A percentile compares a stretch with the other conserved stretches of the same genome.
These are phyloP conservation scores for Andrena bucephala DNA, from an alignment of 2,888 invertebrate species.

Conservation along the genomic window DNA sequence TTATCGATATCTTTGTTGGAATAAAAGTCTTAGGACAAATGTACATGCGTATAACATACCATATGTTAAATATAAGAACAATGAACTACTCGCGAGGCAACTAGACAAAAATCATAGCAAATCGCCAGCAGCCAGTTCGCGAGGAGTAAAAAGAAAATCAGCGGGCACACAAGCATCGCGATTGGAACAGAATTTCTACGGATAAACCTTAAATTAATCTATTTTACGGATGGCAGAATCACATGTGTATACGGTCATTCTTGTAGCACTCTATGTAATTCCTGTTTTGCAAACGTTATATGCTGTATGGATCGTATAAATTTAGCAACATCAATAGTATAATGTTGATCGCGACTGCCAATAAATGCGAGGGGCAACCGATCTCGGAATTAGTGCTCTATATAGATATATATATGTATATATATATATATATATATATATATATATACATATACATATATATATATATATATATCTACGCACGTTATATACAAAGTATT, in stretches of 20 bases:
- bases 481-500: conserved; percentile 39
- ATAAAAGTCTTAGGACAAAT: background rate
- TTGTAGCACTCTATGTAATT: conserved; percentile 41
- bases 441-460: too few relatives aligned
- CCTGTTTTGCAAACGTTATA: conserved; percentile 58
- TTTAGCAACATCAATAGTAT: conserved; percentile 64
- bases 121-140: conserved; percentile 5
- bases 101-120: conserved; percentile 2
- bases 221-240: conserved; percentile 51
- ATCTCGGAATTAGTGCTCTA: conserved; percentile 57
- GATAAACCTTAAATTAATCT: conserved; percentile 57
- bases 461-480: too few relatives aligned
- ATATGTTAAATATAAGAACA: conserved; percentile 50
- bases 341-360: conserved; percentile 66
- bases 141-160: conserved; percentile 35
- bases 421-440: too few relatives aligned
- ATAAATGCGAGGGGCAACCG: conserved; percentile 61
- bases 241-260: conserved; percentile 32
- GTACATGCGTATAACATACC: conserved; percentile 8
- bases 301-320: conserved; percentile 55
- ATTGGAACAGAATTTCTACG: conserved; percentile 43
- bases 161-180: conserved; percentile 17
- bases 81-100: conserved; percentile 3
- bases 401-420: conserved; percentile 30
- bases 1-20: background rate